phyloP scores from a whole-genome alignment of 2,888 invertebrate species.

The Caenorhabditis sp. region DNA sequence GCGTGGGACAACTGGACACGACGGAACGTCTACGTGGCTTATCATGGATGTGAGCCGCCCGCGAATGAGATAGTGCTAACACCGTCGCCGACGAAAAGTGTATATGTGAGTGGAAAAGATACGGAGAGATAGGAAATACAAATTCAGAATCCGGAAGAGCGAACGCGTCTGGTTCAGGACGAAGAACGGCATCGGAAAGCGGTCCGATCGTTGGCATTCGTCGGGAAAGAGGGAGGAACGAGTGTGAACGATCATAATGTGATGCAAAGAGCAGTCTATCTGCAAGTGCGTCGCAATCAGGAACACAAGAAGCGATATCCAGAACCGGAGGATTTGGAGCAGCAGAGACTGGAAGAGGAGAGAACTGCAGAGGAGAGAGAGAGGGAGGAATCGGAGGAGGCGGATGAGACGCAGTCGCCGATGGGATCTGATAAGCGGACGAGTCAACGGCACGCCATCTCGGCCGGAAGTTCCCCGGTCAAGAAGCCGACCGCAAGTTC shows the following conservation, averaged over 20 bases:
- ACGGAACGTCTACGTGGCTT: slow-evolving; percentile 63
- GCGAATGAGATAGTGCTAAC: slow-evolving; percentile 48
- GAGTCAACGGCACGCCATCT: not conserved
- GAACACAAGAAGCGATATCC: slow-evolving; percentile 17
- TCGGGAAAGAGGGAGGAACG: slow-evolving; percentile 48
- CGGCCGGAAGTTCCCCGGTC: not conserved
- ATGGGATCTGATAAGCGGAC: slow-evolving; percentile 2
- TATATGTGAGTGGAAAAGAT: slow-evolving; percentile 5
- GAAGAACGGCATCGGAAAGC: slow-evolving; percentile 33
- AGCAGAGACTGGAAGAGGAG: no score
- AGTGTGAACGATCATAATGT: slow-evolving; percentile 51
- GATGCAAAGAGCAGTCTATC: slow-evolving; percentile 42
- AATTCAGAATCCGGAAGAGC: slow-evolving; percentile 30
- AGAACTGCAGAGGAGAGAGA: not conserved
- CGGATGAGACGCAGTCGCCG: not conserved
- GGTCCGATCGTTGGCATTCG: slow-evolving; percentile 34
- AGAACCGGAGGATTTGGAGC: not conserved
- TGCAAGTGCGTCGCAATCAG: slow-evolving; percentile 24
- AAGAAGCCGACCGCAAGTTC: not conserved
- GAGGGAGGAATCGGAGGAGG: not conserved
- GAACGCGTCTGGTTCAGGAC: slow-evolving; percentile 18
- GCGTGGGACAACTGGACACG: slow-evolving; percentile 66
- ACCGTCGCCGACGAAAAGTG: slow-evolving; percentile 47
- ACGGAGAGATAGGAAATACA: no score
- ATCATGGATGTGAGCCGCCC: slow-evolving; percentile 65